Percentiles rank a stretch among this genome's conserved stretches.
phyloP scores from a whole-genome alignment of 2,797 vertebrate genomes.

The Parauchenoglanis punctatus region DNA sequence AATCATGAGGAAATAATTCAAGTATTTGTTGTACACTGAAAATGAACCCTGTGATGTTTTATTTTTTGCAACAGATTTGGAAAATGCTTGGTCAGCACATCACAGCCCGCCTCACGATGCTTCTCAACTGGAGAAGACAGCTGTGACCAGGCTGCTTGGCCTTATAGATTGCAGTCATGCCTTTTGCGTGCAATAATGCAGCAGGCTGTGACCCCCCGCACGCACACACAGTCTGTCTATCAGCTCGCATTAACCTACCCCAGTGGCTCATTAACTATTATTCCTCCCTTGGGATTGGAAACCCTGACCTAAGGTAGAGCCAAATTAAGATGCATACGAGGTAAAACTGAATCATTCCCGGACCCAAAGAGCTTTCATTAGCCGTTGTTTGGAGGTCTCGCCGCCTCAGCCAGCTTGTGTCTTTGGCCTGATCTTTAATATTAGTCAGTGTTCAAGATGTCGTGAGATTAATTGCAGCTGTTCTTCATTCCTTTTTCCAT shows the following conservation, averaged over 20 bases:
- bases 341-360: not conserved
- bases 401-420: conserved; percentile 1
- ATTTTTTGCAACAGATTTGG: not conserved
- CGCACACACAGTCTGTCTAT: conserved; percentile 8
- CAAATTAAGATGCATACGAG: conserved; percentile 9
- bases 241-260: conserved; percentile 22
- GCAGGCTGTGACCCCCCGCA: not conserved
- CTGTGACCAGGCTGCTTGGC: conserved; percentile 13
- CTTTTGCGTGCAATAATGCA: conserved; percentile 33
- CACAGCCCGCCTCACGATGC: conserved; percentile 1
- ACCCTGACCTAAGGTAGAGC: conserved; percentile 20
- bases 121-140: conserved; percentile 17
- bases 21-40: not conserved
- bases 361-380: not conserved
- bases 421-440: conserved; percentile 32
- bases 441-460: conserved; percentile 26
- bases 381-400: not conserved
- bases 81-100: conserved; percentile 34
- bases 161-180: conserved; percentile 21
- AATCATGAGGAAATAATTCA: not conserved
- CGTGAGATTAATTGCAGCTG: conserved; percentile 27
- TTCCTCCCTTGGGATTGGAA: conserved; percentile 29
- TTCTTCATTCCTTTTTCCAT: conserved; percentile 7
- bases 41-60: not conserved
- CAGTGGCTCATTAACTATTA: conserved; percentile 32